Evolutionary conservation across 2,797 vertebrate genomes (phyloP).

Genomic region (Tragopan temminckii): DNA sequence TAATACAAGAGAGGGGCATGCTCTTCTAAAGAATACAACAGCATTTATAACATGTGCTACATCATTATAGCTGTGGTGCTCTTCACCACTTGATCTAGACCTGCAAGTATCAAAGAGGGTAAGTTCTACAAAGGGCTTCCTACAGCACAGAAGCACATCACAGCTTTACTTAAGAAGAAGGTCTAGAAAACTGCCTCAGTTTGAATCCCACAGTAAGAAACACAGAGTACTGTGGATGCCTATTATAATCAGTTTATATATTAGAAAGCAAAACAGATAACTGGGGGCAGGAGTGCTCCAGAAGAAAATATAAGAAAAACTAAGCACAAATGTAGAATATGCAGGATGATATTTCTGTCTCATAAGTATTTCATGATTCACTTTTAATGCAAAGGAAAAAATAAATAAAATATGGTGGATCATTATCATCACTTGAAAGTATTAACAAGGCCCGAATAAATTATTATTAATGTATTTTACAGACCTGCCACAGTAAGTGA

Average conservation of each 20-base stretch:
- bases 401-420: slow-evolving; percentile 32
- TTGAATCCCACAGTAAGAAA: background rate
- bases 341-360: background rate
- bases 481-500: background rate
- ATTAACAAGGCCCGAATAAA: slow-evolving; percentile 53
- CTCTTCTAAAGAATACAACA: background rate
- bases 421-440: slow-evolving; percentile 46
- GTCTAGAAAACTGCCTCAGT: background rate
- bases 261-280: background rate
- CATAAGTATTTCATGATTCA: slow-evolving; percentile 47
- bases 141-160: background rate
- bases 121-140: background rate
- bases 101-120: background rate
- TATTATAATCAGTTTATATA: background rate
- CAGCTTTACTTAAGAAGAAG: background rate
- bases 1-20: background rate
- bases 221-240: background rate
- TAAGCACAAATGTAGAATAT: background rate
- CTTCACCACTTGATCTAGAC: background rate
- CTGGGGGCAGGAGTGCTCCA: background rate
- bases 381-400: slow-evolving; percentile 42
- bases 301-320: background rate
- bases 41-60: background rate
- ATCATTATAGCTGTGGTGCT: background rate
- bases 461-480: slow-evolving; percentile 34